phyloP scores from a whole-genome alignment of 2,797 vertebrate species.

The Enoplosus armatus region DNA sequence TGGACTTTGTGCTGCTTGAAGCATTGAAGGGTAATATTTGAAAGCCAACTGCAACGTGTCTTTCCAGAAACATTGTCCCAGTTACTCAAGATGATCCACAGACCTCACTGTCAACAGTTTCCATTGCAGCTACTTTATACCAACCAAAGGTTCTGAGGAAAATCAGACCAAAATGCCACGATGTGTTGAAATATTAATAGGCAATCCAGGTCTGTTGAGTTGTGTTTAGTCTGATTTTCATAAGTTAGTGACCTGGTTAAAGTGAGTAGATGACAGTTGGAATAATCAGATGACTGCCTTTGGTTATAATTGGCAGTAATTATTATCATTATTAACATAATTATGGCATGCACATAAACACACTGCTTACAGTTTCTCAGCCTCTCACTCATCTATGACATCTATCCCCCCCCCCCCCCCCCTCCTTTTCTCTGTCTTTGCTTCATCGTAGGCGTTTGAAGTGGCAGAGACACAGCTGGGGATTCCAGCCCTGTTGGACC shows the following conservation, averaged over 20 bases:
- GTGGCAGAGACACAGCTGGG: constrained; percentile 94
- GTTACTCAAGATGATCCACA: neutral
- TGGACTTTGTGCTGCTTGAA: neutral
- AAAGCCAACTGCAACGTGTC: neutral
- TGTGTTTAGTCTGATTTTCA: neutral
- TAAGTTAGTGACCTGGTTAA: neutral
- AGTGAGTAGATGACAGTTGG: neutral
- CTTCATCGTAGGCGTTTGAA: constrained; percentile 84
- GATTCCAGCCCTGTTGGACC: constrained; percentile 95
- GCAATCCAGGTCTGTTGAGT: neutral
- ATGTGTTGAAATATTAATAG: neutral
- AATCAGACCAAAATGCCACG: neutral
- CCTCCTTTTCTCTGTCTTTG: neutral
- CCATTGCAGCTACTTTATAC: neutral
- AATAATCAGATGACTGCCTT: neutral
- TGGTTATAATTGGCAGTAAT: neutral
- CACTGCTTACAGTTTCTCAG: neutral
- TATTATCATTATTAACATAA: neutral
- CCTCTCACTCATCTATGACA: neutral
- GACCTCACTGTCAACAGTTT: neutral
- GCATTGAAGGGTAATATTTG: neutral
- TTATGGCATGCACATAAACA: neutral
- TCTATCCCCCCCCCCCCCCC: too few species aligned
- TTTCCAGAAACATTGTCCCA: neutral
- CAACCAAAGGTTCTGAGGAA: too few species aligned